Evolutionary conservation across 2,888 invertebrate species (phyloP).

Genomic region (Agrochola litura): DNA sequence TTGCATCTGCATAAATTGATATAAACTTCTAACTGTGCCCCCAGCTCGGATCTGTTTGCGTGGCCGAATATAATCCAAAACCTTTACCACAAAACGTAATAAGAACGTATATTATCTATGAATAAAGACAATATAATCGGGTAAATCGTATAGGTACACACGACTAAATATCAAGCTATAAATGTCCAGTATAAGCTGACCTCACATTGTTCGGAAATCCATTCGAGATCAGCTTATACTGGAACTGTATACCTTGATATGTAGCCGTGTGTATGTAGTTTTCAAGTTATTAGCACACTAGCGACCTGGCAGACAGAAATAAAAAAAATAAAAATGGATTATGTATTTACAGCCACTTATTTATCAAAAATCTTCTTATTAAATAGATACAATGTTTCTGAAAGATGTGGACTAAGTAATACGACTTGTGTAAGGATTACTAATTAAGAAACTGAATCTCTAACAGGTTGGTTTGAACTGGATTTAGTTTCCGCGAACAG

Average conservation of each 20-base stretch:
- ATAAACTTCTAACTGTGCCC: neutral
- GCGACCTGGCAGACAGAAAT: neutral
- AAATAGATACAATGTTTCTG: neutral
- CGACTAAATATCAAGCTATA: no score
- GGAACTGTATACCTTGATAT: no score
- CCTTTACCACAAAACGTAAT: no score
- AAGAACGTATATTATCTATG: neutral
- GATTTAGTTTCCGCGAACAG: slow-evolving; percentile 12
- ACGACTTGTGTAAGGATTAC: neutral
- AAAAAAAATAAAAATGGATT: neutral
- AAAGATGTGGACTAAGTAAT: neutral
- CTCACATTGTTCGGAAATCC: no score
- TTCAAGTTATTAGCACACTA: neutral
- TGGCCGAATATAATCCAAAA: neutral
- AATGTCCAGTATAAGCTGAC: no score
- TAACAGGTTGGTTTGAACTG: neutral
- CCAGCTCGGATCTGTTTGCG: neutral
- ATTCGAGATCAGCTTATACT: no score
- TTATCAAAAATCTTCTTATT: neutral
- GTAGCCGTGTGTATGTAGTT: neutral
- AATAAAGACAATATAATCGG: neutral
- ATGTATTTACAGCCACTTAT: neutral
- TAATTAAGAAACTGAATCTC: slow-evolving; percentile 4
- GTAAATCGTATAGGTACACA: neutral
- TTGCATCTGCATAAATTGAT: neutral